Conservation (phyloP, 1,140 invertebrate species). For the Drosophila santomea region DNA sequence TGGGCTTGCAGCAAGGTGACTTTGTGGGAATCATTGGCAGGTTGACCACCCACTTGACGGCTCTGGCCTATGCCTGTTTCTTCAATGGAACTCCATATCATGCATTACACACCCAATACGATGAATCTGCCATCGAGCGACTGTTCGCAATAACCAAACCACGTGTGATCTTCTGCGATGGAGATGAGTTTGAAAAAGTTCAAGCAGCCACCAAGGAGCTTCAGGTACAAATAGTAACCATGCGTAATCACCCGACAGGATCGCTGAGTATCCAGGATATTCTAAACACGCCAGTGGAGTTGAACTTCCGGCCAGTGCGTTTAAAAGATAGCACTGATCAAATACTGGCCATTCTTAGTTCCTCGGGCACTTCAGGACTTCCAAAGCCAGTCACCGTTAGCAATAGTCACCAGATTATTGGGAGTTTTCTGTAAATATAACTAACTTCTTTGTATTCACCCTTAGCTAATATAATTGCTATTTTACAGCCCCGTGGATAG, state of each 20-base stretch:
- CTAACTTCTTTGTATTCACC: no score
- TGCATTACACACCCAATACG: slow-evolving; percentile 25
- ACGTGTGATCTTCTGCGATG: slow-evolving; percentile 58
- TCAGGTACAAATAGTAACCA: slow-evolving; percentile 24
- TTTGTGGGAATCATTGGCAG: slow-evolving; percentile 38
- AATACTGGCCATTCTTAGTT: slow-evolving; percentile 82
- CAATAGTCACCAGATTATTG: slow-evolving; percentile 81
- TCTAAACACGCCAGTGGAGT: slow-evolving; percentile 12
- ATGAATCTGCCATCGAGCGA: slow-evolving; percentile 13
- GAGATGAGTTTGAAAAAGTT: slow-evolving; percentile 31
- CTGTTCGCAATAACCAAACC: slow-evolving; percentile 43
- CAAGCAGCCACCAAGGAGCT: slow-evolving; percentile 24
- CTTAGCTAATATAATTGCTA: no score
- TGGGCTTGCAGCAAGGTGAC: slow-evolving; percentile 18
- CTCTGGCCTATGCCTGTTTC: slow-evolving; percentile 43
- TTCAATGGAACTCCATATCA: slow-evolving; percentile 35
- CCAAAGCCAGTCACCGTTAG: slow-evolving; percentile 91
- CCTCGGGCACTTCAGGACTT: slow-evolving; percentile 90
- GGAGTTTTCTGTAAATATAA: slow-evolving; percentile 6
- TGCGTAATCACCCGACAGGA: slow-evolving; percentile 26
- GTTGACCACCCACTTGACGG: slow-evolving; percentile 29
- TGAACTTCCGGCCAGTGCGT: slow-evolving; percentile 18
- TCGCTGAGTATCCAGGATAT: slow-evolving; percentile 27
- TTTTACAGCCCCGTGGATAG: slow-evolving; percentile 4
- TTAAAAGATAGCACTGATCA: slow-evolving; percentile 41